A percentile compares a stretch with the other conserved stretches of the same genome.
These are phyloP conservation scores for Eupithecia inturbata DNA, from an alignment of 2,888 invertebrate species.

Conservation along the genomic window DNA sequence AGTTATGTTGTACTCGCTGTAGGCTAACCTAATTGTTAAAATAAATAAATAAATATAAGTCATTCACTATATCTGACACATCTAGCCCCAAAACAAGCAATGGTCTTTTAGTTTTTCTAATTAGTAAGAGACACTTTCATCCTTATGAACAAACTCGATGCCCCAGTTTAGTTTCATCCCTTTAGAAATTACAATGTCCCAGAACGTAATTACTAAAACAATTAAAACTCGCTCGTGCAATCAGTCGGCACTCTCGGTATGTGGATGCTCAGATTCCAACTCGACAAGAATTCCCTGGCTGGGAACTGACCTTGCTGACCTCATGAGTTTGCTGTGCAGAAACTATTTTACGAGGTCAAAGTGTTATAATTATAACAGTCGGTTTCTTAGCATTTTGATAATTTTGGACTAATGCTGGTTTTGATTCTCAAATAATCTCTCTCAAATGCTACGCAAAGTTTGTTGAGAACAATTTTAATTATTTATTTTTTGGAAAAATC, in stretches of 20 bases:
- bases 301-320: conserved; percentile 48
- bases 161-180: conserved; percentile 48
- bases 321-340: conserved; percentile 32
- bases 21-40: too few species aligned
- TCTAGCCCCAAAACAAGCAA: too few species aligned
- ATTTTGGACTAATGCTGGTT: background rate
- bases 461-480: too few species aligned
- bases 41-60: too few species aligned
- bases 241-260: conserved; percentile 54
- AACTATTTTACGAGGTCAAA: conserved; percentile 2
- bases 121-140: background rate
- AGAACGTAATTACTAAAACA: conserved; percentile 65
- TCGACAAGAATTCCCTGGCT: conserved; percentile 51
- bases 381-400: background rate
- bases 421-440: background rate
- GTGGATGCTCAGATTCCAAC: conserved; percentile 39
- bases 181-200: conserved; percentile 51
- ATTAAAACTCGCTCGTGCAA: conserved; percentile 64
- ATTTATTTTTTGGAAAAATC: too few species aligned
- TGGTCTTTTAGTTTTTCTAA: background rate
- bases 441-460: background rate
- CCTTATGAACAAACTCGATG: background rate
- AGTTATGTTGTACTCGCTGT: too few species aligned
- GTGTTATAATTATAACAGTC: background rate
- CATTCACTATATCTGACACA: too few species aligned